Evolutionary conservation across 2,888 invertebrate species (phyloP), one percentile per base, ranked within the genome.

Genomic region (Hyposoter dolosus): DNA sequence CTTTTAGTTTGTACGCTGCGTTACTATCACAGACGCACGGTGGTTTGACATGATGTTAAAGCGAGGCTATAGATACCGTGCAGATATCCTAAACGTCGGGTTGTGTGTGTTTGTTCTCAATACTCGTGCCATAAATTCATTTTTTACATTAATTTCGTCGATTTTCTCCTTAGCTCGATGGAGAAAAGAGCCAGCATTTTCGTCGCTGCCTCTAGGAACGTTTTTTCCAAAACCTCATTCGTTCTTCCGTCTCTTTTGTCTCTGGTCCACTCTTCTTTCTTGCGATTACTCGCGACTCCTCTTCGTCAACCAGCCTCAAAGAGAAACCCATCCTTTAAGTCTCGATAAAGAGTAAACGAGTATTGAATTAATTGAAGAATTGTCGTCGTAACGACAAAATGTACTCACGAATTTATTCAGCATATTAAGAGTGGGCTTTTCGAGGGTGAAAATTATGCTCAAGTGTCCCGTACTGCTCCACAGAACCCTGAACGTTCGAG

Each of bases 391-490:
- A 82, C 43, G 77, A 77, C 35, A 80, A 60, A 83, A 77, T 77
- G 68, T 66, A 74, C 68, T 83, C 63, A 60, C 68, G 65, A 83
- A 81, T 86, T 81, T 81, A 80, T 83, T 76, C 69, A 35, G 63
- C 72, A 35, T 66, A 76, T 63, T 60, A 47, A 65, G 40, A 40
- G 40, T n/a, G 35, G 53, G 50, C n/a, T 78, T 66, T 78, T 78
- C 32, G 60, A 79, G 68, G 72, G 75, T 82, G 43, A 56, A 80
- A 86, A 86, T 86, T 86, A 86, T 81, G 72, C 77, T 83, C 32
- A 68, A 83, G 80, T 74, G 80, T 83, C 72, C 50, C 69, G 78
- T 15, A 23, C 50, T 17, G 17, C 66, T 72, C 50, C 77, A 72
- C 66, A 45, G 63, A 17, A 45, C 74, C 12, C 15, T 15, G 60